Evolutionary conservation across 2,888 invertebrate species (phyloP).

Genomic region (Heteromyza rotundicornis): DNA sequence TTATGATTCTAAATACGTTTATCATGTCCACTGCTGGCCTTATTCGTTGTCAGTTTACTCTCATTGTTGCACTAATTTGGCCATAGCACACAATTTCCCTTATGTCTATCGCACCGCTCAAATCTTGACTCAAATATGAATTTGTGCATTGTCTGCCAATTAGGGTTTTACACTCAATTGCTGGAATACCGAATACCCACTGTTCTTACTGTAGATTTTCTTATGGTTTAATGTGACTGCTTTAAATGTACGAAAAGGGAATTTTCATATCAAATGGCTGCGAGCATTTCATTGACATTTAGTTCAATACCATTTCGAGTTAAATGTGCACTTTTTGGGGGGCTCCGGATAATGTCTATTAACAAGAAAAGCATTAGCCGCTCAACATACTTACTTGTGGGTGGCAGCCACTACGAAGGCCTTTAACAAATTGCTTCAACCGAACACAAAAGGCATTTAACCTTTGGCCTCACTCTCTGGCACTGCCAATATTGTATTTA

Average conservation of each 20-base stretch:
- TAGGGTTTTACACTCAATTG: not conserved
- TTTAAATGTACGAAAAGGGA: no score
- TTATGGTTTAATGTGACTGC: not conserved
- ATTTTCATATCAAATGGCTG: not conserved
- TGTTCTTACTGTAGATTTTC: not conserved
- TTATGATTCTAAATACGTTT: no score
- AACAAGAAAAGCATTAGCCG: no score
- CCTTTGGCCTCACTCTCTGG: not conserved
- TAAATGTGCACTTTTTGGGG: not conserved
- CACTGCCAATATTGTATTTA: not conserved
- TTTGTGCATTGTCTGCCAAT: not conserved
- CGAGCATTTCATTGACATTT: not conserved
- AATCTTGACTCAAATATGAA: not conserved
- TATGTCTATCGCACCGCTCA: not conserved
- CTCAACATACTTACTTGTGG: not conserved
- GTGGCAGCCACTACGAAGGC: not conserved
- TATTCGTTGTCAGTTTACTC: slow-evolving; percentile 28
- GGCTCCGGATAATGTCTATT: not conserved
- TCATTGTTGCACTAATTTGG: slow-evolving; percentile 48
- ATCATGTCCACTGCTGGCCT: not conserved
- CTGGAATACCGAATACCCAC: not conserved
- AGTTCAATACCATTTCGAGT: no score
- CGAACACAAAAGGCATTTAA: not conserved
- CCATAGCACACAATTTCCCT: not conserved
- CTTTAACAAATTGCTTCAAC: not conserved